These are phyloP conservation scores for Heliopora coerulea DNA, from an alignment of 92 coral and sea anemone genomes.

Conservation along the genomic window DNA sequence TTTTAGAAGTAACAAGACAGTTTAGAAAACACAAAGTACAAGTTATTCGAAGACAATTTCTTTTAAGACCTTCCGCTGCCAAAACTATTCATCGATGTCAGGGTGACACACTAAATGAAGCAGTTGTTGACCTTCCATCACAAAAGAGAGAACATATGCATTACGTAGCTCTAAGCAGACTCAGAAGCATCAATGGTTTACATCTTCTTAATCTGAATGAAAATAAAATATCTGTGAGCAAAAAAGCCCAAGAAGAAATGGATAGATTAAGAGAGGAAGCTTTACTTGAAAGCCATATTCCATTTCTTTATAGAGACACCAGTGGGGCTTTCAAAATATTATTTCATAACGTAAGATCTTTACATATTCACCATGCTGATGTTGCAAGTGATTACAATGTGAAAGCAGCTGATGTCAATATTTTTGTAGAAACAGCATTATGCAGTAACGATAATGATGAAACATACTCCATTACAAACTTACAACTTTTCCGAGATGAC, in stretches of 20 bases:
- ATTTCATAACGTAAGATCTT: constrained; percentile 4
- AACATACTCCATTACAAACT: constrained; percentile 38
- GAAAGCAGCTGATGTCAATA: constrained; percentile 14
- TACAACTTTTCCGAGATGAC: constrained; percentile 21
- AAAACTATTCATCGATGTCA: constrained; percentile 57
- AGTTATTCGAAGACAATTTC: constrained; percentile 50
- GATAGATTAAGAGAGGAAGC: constrained; percentile 17
- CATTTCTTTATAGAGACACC: constrained; percentile 3
- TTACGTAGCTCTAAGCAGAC: constrained; percentile 14
- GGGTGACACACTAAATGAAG: constrained; percentile 61
- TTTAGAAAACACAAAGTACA: constrained; percentile 47
- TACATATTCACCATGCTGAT: background rate
- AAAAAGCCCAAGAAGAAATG: constrained; percentile 38
- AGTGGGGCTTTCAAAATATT: background rate
- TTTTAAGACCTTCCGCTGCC: constrained; percentile 56
- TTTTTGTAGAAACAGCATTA: background rate
- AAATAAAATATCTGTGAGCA: constrained; percentile 33
- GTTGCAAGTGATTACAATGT: constrained; percentile 24
- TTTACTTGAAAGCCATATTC: constrained; percentile 4
- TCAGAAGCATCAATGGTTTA: constrained; percentile 20
- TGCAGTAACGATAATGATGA: constrained; percentile 36
- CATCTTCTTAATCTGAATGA: constrained; percentile 35
- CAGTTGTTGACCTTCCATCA: constrained; percentile 51
- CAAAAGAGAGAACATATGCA: constrained; percentile 47
- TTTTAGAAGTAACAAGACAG: constrained; percentile 51